A percentile compares a stretch with the other conserved stretches of the same genome.
These are phyloP conservation scores for Hetaerina americana DNA, from an alignment of 1,140 invertebrate genomes.

Conservation along the genomic window DNA sequence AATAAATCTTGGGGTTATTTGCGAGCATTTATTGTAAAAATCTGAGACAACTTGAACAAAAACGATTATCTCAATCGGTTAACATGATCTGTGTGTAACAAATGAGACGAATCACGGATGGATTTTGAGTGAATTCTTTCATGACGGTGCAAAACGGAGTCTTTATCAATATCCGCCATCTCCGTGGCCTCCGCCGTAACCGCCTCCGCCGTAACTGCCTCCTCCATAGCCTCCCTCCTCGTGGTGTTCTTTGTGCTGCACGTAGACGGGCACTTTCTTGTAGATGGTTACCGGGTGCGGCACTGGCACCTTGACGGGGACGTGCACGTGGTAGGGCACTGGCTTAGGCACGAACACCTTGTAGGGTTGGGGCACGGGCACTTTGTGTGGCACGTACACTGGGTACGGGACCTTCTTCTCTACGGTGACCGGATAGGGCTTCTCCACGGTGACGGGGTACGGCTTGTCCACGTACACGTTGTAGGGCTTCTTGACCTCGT, in stretches of 20 bases:
- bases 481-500: background rate
- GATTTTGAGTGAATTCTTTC: too few relatives aligned
- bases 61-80: too few relatives aligned
- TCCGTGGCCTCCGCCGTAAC: too few relatives aligned
- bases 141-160: too few relatives aligned
- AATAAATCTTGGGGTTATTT: too few relatives aligned
- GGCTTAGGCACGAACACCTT: conserved; percentile 5
- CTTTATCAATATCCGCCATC: too few relatives aligned
- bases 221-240: background rate
- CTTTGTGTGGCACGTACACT: conserved; percentile 9
- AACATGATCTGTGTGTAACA: too few relatives aligned
- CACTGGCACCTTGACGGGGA: conserved; percentile 11
- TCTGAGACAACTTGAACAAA: too few relatives aligned
- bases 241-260: background rate
- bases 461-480: background rate
- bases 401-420: conserved; percentile 10
- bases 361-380: conserved; percentile 4
- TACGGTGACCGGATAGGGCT: background rate
- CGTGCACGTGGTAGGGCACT: background rate
- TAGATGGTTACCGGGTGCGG: background rate
- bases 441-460: background rate
- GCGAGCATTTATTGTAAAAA: too few relatives aligned
- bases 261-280: background rate
- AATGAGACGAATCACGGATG: too few relatives aligned
- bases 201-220: background rate